These are phyloP conservation scores for Linyphia triangularis DNA, from an alignment of 2,888 invertebrate genomes.

Conservation along the genomic window DNA sequence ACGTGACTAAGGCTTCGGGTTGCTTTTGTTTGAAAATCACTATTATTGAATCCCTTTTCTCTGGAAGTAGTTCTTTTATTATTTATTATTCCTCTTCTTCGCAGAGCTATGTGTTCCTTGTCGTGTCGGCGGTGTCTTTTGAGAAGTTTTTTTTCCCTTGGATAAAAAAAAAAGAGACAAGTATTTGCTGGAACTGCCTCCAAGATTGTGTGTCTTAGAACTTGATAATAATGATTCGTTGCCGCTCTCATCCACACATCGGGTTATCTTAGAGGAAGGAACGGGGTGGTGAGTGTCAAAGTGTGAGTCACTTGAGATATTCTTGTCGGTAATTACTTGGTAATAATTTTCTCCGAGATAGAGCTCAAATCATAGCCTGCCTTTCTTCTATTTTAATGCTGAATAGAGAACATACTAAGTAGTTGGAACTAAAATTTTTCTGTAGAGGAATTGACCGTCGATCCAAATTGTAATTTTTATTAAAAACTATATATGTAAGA, in stretches of 20 bases:
- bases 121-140: conserved; percentile 24
- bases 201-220: not conserved
- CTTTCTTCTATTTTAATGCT: too few species aligned
- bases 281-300: not conserved
- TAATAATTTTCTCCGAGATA: conserved; percentile 4
- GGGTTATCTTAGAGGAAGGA: not conserved
- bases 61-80: not conserved
- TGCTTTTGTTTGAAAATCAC: conserved; percentile 20
- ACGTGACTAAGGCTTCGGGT: conserved; percentile 9
- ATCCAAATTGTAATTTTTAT: too few species aligned
- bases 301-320: not conserved
- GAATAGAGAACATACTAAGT: too few species aligned
- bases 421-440: too few species aligned
- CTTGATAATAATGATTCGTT: conserved; percentile 18
- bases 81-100: not conserved
- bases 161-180: too few species aligned
- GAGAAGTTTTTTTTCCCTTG: not conserved
- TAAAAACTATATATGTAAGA: too few species aligned
- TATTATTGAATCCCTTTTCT: not conserved
- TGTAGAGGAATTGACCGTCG: too few species aligned
- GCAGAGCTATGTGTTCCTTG: not conserved
- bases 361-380: not conserved
- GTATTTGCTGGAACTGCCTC: not conserved
- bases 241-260: conserved; percentile 11
- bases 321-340: not conserved